Conservation (phyloP, 2,113 vertebrate genomes). For the Sapayoa aenigma region DNA sequence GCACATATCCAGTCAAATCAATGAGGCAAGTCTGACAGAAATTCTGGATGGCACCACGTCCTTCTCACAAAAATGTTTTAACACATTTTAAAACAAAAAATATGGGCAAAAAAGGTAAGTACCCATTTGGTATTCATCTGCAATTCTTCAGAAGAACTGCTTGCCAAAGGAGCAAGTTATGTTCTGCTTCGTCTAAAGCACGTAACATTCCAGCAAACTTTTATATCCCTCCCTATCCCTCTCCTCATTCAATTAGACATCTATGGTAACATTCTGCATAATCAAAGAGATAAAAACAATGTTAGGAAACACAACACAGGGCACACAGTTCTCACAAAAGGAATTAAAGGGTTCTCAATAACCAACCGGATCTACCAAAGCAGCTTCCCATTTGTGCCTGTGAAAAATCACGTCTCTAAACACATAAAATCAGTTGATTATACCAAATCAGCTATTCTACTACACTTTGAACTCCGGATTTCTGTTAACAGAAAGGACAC, state of each 20-base stretch:
- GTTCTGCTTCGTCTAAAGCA: background rate
- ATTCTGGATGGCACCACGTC: background rate
- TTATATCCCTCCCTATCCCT: background rate
- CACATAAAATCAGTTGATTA: background rate
- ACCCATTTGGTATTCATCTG: conserved; percentile 19
- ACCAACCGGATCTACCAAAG: background rate
- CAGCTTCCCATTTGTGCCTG: background rate
- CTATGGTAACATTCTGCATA: background rate
- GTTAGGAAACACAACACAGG: background rate
- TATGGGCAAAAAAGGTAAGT: background rate
- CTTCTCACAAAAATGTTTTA: conserved; percentile 14
- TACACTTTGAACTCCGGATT: background rate
- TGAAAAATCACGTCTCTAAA: background rate
- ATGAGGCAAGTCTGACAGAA: background rate
- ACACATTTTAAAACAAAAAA: conserved; percentile 31
- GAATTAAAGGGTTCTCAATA: background rate
- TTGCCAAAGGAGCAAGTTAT: background rate
- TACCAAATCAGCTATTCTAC: background rate
- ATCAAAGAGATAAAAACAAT: background rate
- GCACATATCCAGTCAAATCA: background rate
- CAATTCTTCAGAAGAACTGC: background rate
- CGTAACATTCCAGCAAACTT: background rate
- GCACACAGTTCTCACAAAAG: background rate
- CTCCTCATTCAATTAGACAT: background rate
- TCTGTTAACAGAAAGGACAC: background rate